Evolutionary conservation across 2,797 vertebrate genomes (phyloP), one percentile per base, ranked within the genome.

Genomic region (Acipenser transmontanus): DNA sequence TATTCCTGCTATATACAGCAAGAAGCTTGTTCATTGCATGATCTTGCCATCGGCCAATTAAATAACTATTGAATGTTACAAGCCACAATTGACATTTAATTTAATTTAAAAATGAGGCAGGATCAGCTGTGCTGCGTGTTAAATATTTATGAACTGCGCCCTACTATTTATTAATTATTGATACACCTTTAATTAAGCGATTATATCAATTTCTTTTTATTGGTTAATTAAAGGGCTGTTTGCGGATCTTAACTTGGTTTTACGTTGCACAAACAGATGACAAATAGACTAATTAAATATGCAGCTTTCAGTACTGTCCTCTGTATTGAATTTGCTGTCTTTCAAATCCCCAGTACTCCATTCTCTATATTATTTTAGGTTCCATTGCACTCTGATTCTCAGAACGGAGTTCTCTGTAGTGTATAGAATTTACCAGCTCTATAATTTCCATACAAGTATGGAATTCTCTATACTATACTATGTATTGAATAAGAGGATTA

Each of bases 111-210:
- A 59, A 63, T 7, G 11, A 50, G 11, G 57, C 47, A 54, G 11
- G 47, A 56, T 59, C 52, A 48, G 52, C 13, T 61, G 48, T 54
- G 12, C 47, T 14, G 60, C 54, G 6, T 62, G 7, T 49, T 61
- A 68, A 71, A 71, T 62, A 65, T 69, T 65, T 17, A 65, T 61
- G 17, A 59, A 17, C 20, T 47, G 68, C 54, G 49, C 10, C 64
- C n/a, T n/a, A 11, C 3, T 14, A 17, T 52, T 65, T 61, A 61
- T 69, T 61, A 65, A 69, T 61, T 68, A 71, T 68, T 67, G 62
- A 71, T 54, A 68, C n/a, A 61, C 57, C 60, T 67, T 70, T 61
- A 68, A 68, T 68, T 64, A 54, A 68, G 47, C 11, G 8, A 17
- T 65, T 68, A 47, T 51, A 47, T 62, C 60, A 52, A 54, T 62